phyloP scores from a whole-genome alignment of 2,113 vertebrate genomes.

The Odocoileus virginianus region DNA sequence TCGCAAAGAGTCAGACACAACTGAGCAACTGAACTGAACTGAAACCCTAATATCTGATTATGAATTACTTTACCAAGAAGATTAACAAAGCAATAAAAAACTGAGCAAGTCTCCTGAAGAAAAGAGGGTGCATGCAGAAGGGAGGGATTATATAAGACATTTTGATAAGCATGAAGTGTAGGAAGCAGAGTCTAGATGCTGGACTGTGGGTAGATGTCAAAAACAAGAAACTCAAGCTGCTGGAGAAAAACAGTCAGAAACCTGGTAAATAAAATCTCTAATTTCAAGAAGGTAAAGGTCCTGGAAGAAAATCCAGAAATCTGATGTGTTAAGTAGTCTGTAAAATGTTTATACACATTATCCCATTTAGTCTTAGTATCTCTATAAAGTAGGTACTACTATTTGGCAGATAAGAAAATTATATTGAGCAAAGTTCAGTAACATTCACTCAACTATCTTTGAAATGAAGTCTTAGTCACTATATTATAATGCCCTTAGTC shows the following conservation, averaged over 20 bases:
- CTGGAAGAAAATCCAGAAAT: not conserved
- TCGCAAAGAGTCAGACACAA: no score
- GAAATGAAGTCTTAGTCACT: not conserved
- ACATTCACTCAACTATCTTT: not conserved
- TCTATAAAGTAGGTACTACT: not conserved
- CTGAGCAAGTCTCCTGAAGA: not conserved
- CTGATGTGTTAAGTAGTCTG: not conserved
- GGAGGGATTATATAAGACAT: not conserved
- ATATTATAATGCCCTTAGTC: not conserved
- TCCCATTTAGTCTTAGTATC: not conserved
- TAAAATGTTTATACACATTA: not conserved
- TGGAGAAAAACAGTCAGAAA: not conserved
- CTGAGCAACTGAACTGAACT: no score
- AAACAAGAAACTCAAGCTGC: not conserved
- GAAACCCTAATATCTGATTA: not conserved
- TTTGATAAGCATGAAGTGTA: not conserved
- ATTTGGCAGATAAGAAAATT: not conserved
- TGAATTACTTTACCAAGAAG: not conserved
- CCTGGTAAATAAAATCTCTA: not conserved
- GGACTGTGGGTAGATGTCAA: not conserved
- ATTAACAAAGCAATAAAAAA: conserved; percentile 19
- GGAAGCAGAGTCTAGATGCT: not conserved
- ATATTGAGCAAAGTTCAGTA: not conserved
- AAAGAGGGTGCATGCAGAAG: not conserved
- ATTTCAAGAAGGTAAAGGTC: not conserved